These are phyloP conservation scores for Stenchaetothrips biformis DNA, from an alignment of 2,888 invertebrate genomes.

Conservation along the genomic window DNA sequence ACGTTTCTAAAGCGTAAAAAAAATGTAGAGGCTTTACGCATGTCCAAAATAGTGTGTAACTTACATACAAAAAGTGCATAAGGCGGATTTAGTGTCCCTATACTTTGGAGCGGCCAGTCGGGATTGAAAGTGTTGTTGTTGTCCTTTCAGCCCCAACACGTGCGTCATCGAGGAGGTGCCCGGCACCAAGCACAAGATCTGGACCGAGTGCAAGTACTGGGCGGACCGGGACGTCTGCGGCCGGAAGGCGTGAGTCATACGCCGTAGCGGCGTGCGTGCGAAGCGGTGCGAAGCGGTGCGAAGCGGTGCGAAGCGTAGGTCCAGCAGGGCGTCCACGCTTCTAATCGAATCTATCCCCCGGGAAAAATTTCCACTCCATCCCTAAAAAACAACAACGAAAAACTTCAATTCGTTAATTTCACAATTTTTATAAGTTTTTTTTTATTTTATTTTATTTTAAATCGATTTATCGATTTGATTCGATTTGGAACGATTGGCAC, in stretches of 20 bases:
- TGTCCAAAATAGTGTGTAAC: not conserved
- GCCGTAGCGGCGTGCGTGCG: not conserved
- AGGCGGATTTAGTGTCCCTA: not conserved
- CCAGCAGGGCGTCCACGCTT: not conserved
- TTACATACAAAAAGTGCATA: not conserved
- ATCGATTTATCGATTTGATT: no score
- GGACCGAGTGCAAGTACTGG: constrained; percentile 48
- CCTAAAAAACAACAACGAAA: no score
- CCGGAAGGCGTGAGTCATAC: constrained; percentile 45
- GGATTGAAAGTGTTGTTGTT: no score
- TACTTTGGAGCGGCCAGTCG: no score
- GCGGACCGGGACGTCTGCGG: constrained; percentile 46
- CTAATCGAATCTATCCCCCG: no score
- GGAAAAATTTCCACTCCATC: no score
- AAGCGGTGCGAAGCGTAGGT: constrained; percentile 14
- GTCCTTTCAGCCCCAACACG: constrained; percentile 44
- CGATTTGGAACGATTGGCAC: no score
- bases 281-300: constrained; percentile 20
- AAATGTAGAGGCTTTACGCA: no score
- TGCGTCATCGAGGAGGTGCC: constrained; percentile 48
- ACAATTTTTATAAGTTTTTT: no score
- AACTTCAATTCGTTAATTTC: no score
- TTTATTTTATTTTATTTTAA: no score
- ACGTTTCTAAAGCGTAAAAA: not conserved
- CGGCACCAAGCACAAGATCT: constrained; percentile 44